Evolutionary conservation across 2,797 vertebrate species (phyloP).

Genomic region (Argentina silus): DNA sequence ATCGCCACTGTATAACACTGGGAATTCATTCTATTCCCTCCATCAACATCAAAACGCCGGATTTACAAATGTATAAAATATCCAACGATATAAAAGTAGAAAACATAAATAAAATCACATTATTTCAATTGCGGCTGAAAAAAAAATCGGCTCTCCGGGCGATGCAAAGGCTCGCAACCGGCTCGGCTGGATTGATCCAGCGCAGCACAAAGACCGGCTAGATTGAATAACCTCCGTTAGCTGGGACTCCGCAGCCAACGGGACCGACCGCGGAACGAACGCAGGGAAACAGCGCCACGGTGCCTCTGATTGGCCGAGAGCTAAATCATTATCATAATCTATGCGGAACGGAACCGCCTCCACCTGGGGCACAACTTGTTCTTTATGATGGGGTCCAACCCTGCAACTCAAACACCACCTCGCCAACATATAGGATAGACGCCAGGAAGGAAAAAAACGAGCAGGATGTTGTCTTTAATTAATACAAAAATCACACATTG

Average conservation of each 20-base stretch:
- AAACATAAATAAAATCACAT: slow-evolving; percentile 54
- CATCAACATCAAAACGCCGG: slow-evolving; percentile 45
- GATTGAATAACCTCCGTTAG: slow-evolving; percentile 59
- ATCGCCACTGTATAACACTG: slow-evolving; percentile 91
- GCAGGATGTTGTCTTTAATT: no score
- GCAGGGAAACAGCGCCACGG: slow-evolving; percentile 37
- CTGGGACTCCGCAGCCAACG: slow-evolving; percentile 60
- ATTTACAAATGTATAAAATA: slow-evolving; percentile 12
- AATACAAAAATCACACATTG: no score
- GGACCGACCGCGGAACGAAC: slow-evolving; percentile 63
- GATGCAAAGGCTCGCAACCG: slow-evolving; percentile 41
- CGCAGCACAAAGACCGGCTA: slow-evolving; percentile 65
- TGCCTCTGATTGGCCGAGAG: slow-evolving; percentile 70
- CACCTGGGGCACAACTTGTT: slow-evolving; percentile 28
- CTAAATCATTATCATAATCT: slow-evolving; percentile 56
- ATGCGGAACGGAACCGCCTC: slow-evolving; percentile 22
- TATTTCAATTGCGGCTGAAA: background rate
- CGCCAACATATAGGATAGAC: slow-evolving; percentile 4
- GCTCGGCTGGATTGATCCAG: slow-evolving; percentile 32
- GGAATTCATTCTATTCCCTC: slow-evolving; percentile 82
- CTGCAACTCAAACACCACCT: slow-evolving; percentile 3
- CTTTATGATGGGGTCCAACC: background rate
- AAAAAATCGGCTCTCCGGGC: slow-evolving; percentile 32
- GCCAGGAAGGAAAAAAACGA: no score
- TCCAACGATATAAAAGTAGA: slow-evolving; percentile 63